Conservation (phyloP, 2,888 invertebrate genomes). For the Patella ulyssiponensis region DNA sequence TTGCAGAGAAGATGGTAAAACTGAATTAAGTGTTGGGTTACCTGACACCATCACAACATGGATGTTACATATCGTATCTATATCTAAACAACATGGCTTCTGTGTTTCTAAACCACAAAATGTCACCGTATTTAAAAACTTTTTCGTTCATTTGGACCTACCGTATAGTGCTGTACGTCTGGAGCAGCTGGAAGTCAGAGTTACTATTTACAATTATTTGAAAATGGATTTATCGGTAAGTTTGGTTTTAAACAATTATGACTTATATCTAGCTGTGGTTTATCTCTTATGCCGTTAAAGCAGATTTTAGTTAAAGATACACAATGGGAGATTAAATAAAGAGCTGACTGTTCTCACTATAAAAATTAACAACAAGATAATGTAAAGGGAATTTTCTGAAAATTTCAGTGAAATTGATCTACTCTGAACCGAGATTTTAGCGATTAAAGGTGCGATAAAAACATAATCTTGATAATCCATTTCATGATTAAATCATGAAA, state of each 20-base stretch:
- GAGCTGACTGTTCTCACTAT: too few relatives aligned
- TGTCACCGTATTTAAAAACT: conserved; percentile 43
- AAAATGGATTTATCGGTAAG: conserved; percentile 34
- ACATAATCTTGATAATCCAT: too few relatives aligned
- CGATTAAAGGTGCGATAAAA: too few relatives aligned
- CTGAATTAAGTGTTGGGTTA: conserved; percentile 37
- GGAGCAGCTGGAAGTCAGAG: conserved; percentile 52
- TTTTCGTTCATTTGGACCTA: conserved; percentile 51
- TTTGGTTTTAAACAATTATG: neutral
- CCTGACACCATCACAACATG: conserved; percentile 52
- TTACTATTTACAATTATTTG: conserved; percentile 52
- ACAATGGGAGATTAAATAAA: too few relatives aligned
- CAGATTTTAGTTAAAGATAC: too few relatives aligned
- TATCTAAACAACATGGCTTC: conserved; percentile 43
- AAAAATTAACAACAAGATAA: too few relatives aligned
- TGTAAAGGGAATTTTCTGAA: too few relatives aligned
- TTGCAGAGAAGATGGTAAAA: conserved; percentile 36
- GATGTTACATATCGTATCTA: conserved; percentile 44
- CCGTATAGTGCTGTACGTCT: conserved; percentile 49
- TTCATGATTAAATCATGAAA: too few relatives aligned
- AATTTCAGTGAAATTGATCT: too few relatives aligned
- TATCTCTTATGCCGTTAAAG: too few relatives aligned
- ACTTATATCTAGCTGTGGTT: too few relatives aligned
- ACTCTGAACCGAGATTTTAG: too few relatives aligned
- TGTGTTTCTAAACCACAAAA: conserved; percentile 45